A percentile compares a stretch with the other conserved stretches of the same genome.
phyloP scores from a whole-genome alignment of 1,140 invertebrate genomes.

The Saxidomus purpurata region DNA sequence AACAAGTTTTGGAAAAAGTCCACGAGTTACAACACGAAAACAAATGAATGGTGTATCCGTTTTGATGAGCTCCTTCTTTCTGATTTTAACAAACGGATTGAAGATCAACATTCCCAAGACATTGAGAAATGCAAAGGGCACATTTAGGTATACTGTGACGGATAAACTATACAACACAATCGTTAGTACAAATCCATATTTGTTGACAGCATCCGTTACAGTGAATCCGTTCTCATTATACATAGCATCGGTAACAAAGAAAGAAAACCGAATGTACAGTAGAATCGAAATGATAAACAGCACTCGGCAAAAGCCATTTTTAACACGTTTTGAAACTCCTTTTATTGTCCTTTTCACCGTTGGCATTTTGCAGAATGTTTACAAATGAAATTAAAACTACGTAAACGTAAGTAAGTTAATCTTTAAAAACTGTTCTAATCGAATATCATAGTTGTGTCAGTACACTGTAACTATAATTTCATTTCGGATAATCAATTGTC shows the following conservation, averaged over 20 bases:
- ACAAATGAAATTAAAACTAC: too few species aligned
- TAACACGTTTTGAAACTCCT: neutral
- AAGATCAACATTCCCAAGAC: slow-evolving; percentile 88
- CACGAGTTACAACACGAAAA: slow-evolving; percentile 97
- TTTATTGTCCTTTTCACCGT: neutral
- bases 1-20: slow-evolving; percentile 97
- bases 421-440: too few species aligned
- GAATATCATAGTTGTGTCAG: too few species aligned
- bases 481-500: too few species aligned
- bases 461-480: too few species aligned
- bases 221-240: neutral
- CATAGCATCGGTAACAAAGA: neutral
- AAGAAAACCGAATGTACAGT: neutral
- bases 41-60: slow-evolving; percentile 97
- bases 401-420: too few species aligned
- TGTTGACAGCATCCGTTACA: neutral
- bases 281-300: neutral
- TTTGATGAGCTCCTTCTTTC: slow-evolving; percentile 95
- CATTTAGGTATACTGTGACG: neutral
- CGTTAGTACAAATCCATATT: neutral
- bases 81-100: slow-evolving; percentile 95
- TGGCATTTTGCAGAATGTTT: too few species aligned
- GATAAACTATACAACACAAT: neutral
- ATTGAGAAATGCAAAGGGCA: neutral
- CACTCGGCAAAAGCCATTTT: too few species aligned